These are phyloP conservation scores for Drosophila mayri DNA, from an alignment of 1,140 invertebrate species.

Conservation along the genomic window DNA sequence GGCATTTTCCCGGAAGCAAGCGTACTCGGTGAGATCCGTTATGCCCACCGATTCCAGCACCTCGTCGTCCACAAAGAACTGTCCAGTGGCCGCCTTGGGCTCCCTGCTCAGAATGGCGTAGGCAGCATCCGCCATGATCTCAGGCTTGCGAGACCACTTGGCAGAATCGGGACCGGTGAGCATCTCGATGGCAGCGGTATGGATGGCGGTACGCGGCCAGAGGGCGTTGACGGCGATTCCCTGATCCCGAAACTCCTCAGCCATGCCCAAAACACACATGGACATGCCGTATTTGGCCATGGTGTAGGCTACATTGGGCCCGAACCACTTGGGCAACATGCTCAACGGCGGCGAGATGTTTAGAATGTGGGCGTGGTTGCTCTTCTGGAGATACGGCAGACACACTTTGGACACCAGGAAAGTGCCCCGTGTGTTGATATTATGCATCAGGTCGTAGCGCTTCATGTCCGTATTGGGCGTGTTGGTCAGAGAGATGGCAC, in stretches of 20 bases:
- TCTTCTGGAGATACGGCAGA: conserved; percentile 95
- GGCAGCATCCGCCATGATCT: conserved; percentile 98
- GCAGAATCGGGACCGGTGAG: conserved; percentile 89
- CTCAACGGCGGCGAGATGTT: conserved; percentile 98
- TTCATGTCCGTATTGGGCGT: conserved; percentile 97
- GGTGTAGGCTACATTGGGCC: conserved; percentile 97
- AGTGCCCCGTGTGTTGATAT: conserved; percentile 96
- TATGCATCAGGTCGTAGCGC: conserved; percentile 96
- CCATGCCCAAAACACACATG: conserved; percentile 98
- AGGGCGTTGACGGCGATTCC: conserved; percentile 98
- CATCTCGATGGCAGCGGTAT: conserved; percentile 99
- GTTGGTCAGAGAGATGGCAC: conserved; percentile 96
- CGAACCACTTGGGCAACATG: conserved; percentile 96
- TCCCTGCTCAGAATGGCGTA: conserved; percentile 94
- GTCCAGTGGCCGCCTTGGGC: conserved; percentile 92
- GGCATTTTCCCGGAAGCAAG: conserved; percentile 90
- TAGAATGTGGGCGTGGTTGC: conserved; percentile 97
- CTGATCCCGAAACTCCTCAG: conserved; percentile 93
- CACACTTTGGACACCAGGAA: conserved; percentile 97
- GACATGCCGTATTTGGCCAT: conserved; percentile 99
- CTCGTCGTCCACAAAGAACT: conserved; percentile 98
- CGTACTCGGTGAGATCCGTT: conserved; percentile 94
- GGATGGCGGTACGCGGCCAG: conserved; percentile 98
- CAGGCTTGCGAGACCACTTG: conserved; percentile 91
- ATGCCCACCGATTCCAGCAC: conserved; percentile 92